Evolutionary conservation across 2,888 invertebrate genomes (phyloP).

Genomic region (Scaptomyza cyrtandrae): DNA sequence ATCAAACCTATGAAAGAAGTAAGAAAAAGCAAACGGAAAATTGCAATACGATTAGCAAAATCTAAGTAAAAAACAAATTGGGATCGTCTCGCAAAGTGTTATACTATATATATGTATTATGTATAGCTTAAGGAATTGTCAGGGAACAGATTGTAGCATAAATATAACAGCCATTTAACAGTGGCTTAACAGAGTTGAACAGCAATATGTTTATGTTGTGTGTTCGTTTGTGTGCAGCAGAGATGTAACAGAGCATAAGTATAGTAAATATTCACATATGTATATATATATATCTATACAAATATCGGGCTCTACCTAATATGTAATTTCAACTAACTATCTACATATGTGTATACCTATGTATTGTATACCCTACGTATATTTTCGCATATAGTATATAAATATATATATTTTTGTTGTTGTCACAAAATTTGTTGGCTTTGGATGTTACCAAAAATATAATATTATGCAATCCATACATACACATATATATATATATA

Average conservation of each 20-base stretch:
- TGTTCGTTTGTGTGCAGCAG: constrained; percentile 4
- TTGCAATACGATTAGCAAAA: constrained; percentile 1
- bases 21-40: neutral
- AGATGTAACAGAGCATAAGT: constrained; percentile 17
- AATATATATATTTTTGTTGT: constrained; percentile 52
- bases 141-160: constrained; percentile 58
- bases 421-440: constrained; percentile 55
- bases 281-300: neutral
- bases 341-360: constrained; percentile 17
- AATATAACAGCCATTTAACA: constrained; percentile 22
- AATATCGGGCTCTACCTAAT: constrained; percentile 12
- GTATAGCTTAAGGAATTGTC: constrained; percentile 70
- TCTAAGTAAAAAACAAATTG: constrained; percentile 2
- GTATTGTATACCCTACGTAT: constrained; percentile 23
- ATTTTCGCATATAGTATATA: constrained; percentile 25
- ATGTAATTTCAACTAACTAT: constrained; percentile 9
- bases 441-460: constrained; percentile 58
- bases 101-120: constrained; percentile 16
- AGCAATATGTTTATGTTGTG: constrained; percentile 47
- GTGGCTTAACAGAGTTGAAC: constrained; percentile 37
- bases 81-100: constrained; percentile 13
- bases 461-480: constrained; percentile 43
- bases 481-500: constrained; percentile 27
- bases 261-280: constrained; percentile 5
- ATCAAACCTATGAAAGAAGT: neutral